Conservation (phyloP, 1,140 invertebrate species). For the Ips nitidus region DNA sequence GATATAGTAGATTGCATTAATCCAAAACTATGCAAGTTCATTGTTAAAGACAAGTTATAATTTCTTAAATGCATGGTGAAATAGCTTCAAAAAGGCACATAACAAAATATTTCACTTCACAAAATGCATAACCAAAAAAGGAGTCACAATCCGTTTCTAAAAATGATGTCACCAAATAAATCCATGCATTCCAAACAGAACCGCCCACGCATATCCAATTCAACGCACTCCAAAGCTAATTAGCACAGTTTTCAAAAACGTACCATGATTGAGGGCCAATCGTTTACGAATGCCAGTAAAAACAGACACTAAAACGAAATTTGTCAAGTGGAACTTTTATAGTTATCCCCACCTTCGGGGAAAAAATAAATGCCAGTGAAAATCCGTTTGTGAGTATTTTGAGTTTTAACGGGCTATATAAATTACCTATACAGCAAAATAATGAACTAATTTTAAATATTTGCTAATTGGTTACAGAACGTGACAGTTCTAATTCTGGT, state of each 20-base stretch:
- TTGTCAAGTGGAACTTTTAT: conserved; percentile 30
- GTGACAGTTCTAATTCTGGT: not conserved
- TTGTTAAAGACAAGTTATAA: too few species aligned
- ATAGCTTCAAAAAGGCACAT: too few species aligned
- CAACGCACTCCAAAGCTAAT: not conserved
- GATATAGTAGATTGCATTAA: too few species aligned
- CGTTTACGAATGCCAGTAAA: conserved; percentile 25
- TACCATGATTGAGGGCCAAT: conserved; percentile 23
- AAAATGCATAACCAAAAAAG: too few species aligned
- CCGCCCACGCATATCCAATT: conserved; percentile 2
- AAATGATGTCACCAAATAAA: conserved; percentile 10
- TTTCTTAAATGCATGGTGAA: too few species aligned
- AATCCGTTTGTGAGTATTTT: conserved; percentile 22
- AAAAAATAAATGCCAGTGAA: conserved; percentile 11
- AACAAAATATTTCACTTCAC: too few species aligned
- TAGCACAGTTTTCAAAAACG: conserved; percentile 9
- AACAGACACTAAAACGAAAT: conserved; percentile 30
- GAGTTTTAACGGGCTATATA: conserved; percentile 30
- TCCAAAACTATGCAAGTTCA: too few species aligned
- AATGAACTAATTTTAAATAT: conserved; percentile 25
- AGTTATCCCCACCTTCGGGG: conserved; percentile 22
- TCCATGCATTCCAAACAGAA: not conserved
- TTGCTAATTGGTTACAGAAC: conserved; percentile 11
- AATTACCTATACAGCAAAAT: conserved; percentile 29
- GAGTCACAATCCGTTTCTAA: not conserved